phyloP scores from a whole-genome alignment of 2,797 vertebrate genomes.

The Sebastes cheni region DNA sequence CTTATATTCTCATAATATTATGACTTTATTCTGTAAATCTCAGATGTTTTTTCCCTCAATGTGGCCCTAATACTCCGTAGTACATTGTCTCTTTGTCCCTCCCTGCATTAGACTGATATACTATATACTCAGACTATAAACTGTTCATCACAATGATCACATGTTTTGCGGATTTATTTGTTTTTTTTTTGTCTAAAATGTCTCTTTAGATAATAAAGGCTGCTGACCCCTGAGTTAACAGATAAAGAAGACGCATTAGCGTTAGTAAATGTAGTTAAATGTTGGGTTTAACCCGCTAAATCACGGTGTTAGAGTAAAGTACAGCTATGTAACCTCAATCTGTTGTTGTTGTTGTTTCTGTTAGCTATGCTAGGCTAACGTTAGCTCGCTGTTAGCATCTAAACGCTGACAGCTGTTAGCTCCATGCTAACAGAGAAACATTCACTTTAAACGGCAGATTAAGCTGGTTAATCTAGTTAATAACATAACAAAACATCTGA shows the following conservation, averaged over 20 bases:
- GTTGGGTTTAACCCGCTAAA: not conserved
- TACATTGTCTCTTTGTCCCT: too few relatives aligned
- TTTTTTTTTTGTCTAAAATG: too few relatives aligned
- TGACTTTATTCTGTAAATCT: too few relatives aligned
- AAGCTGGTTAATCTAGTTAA: not conserved
- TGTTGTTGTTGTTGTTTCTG: not conserved
- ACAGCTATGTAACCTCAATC: not conserved
- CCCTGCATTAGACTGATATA: too few relatives aligned
- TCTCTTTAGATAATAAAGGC: too few relatives aligned
- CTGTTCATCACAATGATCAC: too few relatives aligned
- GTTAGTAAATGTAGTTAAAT: not conserved
- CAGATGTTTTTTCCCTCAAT: too few relatives aligned
- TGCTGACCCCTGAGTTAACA: too few relatives aligned
- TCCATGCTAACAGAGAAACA: slow-evolving; percentile 4
- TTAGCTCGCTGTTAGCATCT: slow-evolving; percentile 14
- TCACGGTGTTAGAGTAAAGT: not conserved
- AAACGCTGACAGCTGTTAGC: slow-evolving; percentile 9
- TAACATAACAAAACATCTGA: not conserved
- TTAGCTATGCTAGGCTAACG: not conserved
- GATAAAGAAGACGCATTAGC: too few relatives aligned
- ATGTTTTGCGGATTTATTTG: too few relatives aligned
- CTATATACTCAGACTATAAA: rapidly evolving
- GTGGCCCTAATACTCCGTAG: too few relatives aligned
- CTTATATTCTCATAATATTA: too few relatives aligned
- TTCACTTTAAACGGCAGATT: slow-evolving; percentile 17